A percentile compares a stretch with the other conserved stretches of the same genome.
These are phyloP conservation scores for Tenebrosternarchus preto DNA, from an alignment of 2,113 vertebrate species.

Conservation along the genomic window DNA sequence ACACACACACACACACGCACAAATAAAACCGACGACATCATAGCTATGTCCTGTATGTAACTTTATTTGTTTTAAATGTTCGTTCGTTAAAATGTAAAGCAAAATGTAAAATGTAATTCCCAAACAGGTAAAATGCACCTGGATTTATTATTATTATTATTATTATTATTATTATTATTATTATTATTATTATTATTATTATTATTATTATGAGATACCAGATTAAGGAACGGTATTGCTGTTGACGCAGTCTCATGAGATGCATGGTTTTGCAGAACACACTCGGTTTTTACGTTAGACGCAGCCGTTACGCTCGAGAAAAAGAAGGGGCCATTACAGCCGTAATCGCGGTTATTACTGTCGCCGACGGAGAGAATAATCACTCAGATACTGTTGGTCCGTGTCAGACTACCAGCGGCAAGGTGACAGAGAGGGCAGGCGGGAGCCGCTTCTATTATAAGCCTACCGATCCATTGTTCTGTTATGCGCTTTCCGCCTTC, in stretches of 20 bases:
- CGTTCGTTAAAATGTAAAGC: neutral
- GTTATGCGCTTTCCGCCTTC: neutral
- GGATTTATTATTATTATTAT: neutral
- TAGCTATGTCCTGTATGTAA: too few relatives aligned
- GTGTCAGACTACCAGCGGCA: constrained; percentile 27
- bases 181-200: too few relatives aligned
- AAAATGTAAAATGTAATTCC: neutral
- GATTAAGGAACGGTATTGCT: neutral
- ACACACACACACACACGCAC: neutral
- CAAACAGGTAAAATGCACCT: neutral
- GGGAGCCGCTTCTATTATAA: constrained; percentile 9
- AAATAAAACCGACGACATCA: too few relatives aligned
- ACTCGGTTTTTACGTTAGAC: constrained; percentile 22
- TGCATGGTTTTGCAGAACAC: neutral
- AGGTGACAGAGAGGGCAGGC: constrained; percentile 17
- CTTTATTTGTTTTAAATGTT: neutral
- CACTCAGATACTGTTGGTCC: constrained; percentile 28
- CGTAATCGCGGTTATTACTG: constrained; percentile 43
- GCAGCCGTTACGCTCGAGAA: neutral
- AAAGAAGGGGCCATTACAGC: constrained; percentile 19
- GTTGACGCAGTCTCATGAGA: constrained; percentile 1
- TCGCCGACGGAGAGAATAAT: constrained; percentile 18
- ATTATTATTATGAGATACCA: constrained; percentile 19
- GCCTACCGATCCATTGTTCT: neutral
- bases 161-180: too few relatives aligned